Evolutionary conservation across 2,113 vertebrate species (phyloP), one percentile per base, ranked within the genome.

Genomic region (Octodon degus): DNA sequence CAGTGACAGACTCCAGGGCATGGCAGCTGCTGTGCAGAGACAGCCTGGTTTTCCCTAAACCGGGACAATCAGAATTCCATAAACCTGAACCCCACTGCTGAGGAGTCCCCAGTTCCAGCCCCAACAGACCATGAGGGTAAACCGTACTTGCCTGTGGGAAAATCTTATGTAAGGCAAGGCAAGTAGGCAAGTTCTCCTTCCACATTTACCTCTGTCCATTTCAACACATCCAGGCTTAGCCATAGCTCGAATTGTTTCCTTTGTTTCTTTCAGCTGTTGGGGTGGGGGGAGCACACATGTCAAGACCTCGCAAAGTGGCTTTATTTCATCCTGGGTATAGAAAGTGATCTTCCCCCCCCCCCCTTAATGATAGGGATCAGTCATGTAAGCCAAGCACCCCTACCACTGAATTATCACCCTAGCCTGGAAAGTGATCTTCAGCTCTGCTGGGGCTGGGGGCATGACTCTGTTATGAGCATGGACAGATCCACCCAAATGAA

Each of bases 281-380:
- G 43, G 43, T 4, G 43, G 43, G 43, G 5, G 43, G 43, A 6
- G 43, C 4, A 4, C 25, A 60, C 22, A 40, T 2, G 9, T 4
- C 27, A 68, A 84, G 68, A 30, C 40, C 65, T 76, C 74, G n/a
- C 22, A 27, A 43, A 27, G 19, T 14, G 77, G 53, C 12, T 17
- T 76, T 53, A n/a, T 37, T 70, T 86, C 84, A 67, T 68, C n/a
- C 37, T 82, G 89, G 30, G 27, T 55, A 90, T 58, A 90, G 37
- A n/a, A 74, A 82, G 11, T n/a, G 30, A 27, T 24, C n/a, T 22
- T 53, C 58, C n/a, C 17, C 10, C 58, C n/a, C 17, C 10, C 4
- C 25, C 8, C 37, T 50, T 77, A 47, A 37, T 7, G 47, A 19
- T 68, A 19, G 60, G 25, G 25, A 11, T 11, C 8, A 62, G 32